Conservation (phyloP, 2,797 vertebrate genomes). For the Manis pentadactyla region DNA sequence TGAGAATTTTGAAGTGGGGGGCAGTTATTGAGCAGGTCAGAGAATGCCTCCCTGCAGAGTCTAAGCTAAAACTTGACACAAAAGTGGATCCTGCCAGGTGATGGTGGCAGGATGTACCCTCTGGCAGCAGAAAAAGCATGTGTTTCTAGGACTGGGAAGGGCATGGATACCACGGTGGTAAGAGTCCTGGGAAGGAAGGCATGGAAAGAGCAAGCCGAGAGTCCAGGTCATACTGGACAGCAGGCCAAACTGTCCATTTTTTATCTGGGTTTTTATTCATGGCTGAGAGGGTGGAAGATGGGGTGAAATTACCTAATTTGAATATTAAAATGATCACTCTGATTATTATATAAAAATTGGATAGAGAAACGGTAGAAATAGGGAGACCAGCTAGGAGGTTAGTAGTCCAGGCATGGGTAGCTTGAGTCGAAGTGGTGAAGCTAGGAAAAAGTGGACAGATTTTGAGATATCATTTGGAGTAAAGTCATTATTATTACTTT, state of each 20-base stretch:
- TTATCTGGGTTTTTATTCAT: neutral
- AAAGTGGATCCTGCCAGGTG: neutral
- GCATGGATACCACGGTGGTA: no score
- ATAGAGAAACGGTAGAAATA: neutral
- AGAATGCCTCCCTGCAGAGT: neutral
- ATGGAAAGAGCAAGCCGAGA: neutral
- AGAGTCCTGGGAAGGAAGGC: neutral
- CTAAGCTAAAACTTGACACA: neutral
- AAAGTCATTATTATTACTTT: constrained; percentile 76
- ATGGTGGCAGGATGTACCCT: neutral
- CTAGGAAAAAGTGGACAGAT: constrained; percentile 3
- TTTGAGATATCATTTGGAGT: constrained; percentile 64
- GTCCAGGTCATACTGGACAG: neutral
- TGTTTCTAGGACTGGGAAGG: neutral
- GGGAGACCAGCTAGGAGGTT: neutral
- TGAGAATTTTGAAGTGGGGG: neutral
- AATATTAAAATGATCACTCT: constrained; percentile 53
- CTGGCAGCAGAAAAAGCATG: neutral
- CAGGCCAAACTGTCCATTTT: neutral
- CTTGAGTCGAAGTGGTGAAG: neutral
- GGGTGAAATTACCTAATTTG: neutral
- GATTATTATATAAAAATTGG: constrained; percentile 4
- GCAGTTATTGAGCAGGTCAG: neutral
- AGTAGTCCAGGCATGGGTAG: constrained; percentile 35
- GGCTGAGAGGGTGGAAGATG: neutral